Conservation (phyloP, 2,888 invertebrate species). For the Drosophila conformis region DNA sequence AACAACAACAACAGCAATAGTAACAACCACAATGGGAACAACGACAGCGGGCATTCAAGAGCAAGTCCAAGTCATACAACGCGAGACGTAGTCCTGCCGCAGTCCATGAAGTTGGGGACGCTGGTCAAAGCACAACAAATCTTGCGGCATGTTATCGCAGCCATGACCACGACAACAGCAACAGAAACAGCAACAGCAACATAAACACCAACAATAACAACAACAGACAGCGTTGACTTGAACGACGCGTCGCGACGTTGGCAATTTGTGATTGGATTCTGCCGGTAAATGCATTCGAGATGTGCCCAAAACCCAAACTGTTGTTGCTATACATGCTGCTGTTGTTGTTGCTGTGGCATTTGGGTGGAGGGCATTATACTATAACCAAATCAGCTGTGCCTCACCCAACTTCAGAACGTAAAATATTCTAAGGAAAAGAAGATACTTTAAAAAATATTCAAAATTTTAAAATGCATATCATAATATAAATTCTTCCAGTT, state of each 20-base stretch:
- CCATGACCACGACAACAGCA: slow-evolving; percentile 69
- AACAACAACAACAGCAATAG: slow-evolving; percentile 42
- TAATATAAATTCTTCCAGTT: neutral
- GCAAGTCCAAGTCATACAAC: slow-evolving; percentile 17
- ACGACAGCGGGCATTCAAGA: slow-evolving; percentile 14
- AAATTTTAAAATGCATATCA: neutral
- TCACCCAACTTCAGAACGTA: neutral
- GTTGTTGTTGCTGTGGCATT: slow-evolving; percentile 23
- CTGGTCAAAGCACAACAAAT: slow-evolving; percentile 72
- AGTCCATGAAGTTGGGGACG: slow-evolving; percentile 32
- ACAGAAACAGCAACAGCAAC: slow-evolving; percentile 29
- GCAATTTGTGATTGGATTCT: slow-evolving; percentile 78
- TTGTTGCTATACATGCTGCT: slow-evolving; percentile 4
- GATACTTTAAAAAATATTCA: neutral
- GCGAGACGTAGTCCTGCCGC: slow-evolving; percentile 21
- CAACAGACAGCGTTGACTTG: slow-evolving; percentile 39
- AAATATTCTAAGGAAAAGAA: neutral
- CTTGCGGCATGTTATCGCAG: slow-evolving; percentile 73
- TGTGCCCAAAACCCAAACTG: slow-evolving; percentile 32
- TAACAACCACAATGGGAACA: slow-evolving; percentile 38
- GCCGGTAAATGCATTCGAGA: slow-evolving; percentile 46
- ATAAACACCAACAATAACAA: slow-evolving; percentile 29
- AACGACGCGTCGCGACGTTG: slow-evolving; percentile 60
- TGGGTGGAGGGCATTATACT: slow-evolving; percentile 52
- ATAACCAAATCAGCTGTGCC: slow-evolving; percentile 31